Base-by-base conservation (phyloP, 2,797 vertebrate species). In the Sphenopsis melanotis region DNA sequence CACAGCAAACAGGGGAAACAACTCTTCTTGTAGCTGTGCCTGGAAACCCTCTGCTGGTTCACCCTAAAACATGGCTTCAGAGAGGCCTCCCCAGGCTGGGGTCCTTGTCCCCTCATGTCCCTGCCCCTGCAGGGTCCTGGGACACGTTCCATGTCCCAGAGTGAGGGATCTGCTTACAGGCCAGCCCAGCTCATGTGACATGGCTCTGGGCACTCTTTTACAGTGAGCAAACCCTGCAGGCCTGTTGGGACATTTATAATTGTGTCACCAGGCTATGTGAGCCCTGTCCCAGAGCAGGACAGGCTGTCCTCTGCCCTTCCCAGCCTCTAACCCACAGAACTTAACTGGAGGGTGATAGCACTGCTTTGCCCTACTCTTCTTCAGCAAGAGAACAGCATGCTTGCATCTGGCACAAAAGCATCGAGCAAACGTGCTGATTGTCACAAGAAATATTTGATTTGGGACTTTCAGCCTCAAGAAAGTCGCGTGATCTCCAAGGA, bases 221-320 rank as follows among this genome's bases (percentile, higher is more conserved):
- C 61, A 26, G 32, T 7, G 36, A 52, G 44, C 23, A 56, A 72
- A 8, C 19, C 32, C 52, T 70, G 77, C 36, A 91, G 87, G 50
- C 18, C 46, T 85, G 82, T 46, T 81, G 77, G 22, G 83, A 47
- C 69, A 41, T 90, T 89, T 44, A 64, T 64, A 89, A 89, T 44
- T 2, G 3, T 70, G 78, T 59, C 86, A 78, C 52, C 47, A 39
- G 55, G 65, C 82, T 80, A 39, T 14, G 55, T 5, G 44, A 91
- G 52, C 39, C 37, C 41, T 32, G 68, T 49, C 64, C 49, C 23
- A 64, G 53, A 61, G 57, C 13, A 3, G 64, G 79, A 95, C 93
- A 83, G 47, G 72, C 61, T 61, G 57, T 94, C 79, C 93, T 68
- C 37, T 91, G 74, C 87, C 72, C 87, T 92, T 75, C 65, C 83